Conservation (phyloP, 2,113 vertebrate species). For the Grammomys dolichurus region DNA sequence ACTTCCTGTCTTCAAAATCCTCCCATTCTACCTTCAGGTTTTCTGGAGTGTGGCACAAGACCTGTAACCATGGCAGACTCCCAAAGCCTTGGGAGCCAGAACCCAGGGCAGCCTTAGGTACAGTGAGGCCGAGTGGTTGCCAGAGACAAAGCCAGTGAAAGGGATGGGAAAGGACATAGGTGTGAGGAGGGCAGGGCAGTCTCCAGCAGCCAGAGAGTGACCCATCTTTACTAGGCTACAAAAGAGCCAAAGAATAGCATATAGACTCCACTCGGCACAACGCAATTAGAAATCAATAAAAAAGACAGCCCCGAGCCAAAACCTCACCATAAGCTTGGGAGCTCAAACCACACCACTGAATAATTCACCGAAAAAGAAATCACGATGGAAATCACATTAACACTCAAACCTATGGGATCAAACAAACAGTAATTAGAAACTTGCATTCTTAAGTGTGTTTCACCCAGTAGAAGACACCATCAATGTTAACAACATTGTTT, state of each 20-base stretch:
- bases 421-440: constrained; percentile 41
- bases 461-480: background rate
- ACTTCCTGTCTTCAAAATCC: background rate
- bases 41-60: background rate
- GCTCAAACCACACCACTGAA: constrained; percentile 46
- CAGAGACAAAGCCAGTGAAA: background rate
- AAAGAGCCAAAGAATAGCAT: background rate
- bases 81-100: background rate
- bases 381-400: background rate
- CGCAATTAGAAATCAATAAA: constrained; percentile 49
- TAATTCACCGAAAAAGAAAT: constrained; percentile 57
- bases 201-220: background rate
- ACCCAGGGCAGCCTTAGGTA: background rate
- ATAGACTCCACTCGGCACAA: background rate
- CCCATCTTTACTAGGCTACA: background rate
- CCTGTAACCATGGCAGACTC: background rate
- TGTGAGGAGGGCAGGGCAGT: background rate
- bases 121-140: background rate
- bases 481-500: constrained; percentile 41
- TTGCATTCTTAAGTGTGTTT: background rate
- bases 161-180: background rate
- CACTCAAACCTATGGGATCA: constrained; percentile 1
- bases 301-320: constrained; percentile 38
- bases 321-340: constrained; percentile 12
- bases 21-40: background rate